Evolutionary conservation across 2,888 invertebrate genomes (phyloP).

Genomic region (Nezara viridula): DNA sequence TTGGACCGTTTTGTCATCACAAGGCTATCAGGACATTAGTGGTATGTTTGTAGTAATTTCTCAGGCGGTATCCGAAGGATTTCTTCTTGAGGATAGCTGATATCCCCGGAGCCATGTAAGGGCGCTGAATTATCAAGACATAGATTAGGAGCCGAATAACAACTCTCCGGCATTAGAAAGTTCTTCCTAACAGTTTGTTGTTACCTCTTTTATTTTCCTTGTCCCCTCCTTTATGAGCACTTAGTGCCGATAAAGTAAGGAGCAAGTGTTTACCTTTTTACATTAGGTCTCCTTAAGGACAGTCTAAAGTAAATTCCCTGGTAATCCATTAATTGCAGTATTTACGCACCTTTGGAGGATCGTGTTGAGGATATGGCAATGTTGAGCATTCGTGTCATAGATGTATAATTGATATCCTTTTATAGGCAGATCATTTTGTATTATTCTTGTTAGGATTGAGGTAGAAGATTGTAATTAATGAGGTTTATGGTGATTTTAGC

Average conservation of each 20-base stretch:
- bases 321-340: not conserved
- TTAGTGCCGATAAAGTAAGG: slow-evolving; percentile 1
- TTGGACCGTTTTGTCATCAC: not conserved
- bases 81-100: not conserved
- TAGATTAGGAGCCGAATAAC: slow-evolving; percentile 10
- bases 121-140: not conserved
- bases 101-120: not conserved
- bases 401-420: no score
- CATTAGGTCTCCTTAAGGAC: not conserved
- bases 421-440: no score
- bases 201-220: slow-evolving; percentile 23
- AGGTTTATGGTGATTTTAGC: not conserved
- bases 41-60: slow-evolving; percentile 15
- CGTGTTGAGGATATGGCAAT: not conserved
- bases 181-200: not conserved
- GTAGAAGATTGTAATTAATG: not conserved
- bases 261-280: slow-evolving; percentile 38
- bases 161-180: slow-evolving; percentile 38
- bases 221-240: not conserved
- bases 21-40: not conserved
- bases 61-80: not conserved
- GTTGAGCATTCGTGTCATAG: not conserved
- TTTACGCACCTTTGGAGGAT: not conserved
- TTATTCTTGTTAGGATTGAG: no score
- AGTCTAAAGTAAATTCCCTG: not conserved